Conservation (phyloP, 1,140 invertebrate genomes). For the Vollenhovia emeryi region DNA sequence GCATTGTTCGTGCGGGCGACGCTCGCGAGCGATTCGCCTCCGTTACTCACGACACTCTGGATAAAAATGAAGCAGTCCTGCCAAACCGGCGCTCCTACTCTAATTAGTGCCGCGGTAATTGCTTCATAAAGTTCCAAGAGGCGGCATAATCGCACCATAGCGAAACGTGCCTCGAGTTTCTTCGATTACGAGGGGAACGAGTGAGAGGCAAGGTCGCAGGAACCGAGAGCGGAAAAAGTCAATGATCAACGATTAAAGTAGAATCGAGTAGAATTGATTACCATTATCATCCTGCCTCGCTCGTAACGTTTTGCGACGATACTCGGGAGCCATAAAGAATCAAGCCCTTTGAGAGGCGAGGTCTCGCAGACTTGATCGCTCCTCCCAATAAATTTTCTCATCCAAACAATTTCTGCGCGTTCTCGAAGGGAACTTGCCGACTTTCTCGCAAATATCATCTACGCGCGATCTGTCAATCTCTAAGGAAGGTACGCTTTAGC, state of each 20-base stretch:
- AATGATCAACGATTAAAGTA: constrained; percentile 49
- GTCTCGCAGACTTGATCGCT: not conserved
- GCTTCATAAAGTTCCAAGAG: constrained; percentile 68
- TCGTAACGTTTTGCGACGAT: constrained; percentile 16
- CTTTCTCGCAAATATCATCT: not conserved
- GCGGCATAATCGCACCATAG: constrained; percentile 55
- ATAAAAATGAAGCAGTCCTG: constrained; percentile 56
- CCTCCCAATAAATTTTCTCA: constrained; percentile 16
- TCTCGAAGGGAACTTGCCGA: not conserved
- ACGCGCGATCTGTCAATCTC: not conserved
- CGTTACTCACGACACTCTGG: constrained; percentile 32
- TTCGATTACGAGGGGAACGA: constrained; percentile 43
- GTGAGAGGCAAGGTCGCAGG: not conserved
- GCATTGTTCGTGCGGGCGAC: constrained; percentile 15
- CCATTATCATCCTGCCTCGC: constrained; percentile 34
- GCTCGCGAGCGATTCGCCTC: constrained; percentile 8
- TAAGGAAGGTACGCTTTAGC: not conserved
- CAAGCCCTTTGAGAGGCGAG: not conserved
- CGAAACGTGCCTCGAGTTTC: constrained; percentile 59
- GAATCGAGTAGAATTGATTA: constrained; percentile 53
- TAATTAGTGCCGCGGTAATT: constrained; percentile 71
- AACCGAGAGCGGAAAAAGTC: constrained; percentile 4
- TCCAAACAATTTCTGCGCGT: not conserved
- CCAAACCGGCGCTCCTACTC: constrained; percentile 63
- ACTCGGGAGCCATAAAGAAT: constrained; percentile 29